These are phyloP conservation scores for Bovichtus variegatus DNA, from an alignment of 2,797 vertebrate species.

Conservation along the genomic window DNA sequence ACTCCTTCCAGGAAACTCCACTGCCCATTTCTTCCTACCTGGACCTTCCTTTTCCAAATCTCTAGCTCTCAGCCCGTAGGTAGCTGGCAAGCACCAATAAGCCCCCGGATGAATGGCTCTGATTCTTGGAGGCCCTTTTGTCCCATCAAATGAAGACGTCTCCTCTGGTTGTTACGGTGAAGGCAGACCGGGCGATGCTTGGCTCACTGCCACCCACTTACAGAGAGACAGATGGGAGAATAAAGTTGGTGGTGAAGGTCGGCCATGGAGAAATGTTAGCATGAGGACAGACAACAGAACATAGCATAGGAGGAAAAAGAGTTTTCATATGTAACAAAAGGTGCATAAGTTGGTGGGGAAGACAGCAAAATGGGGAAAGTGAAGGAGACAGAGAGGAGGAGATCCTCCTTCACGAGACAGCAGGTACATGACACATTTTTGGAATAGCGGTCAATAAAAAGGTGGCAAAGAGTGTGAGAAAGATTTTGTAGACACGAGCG, in stretches of 20 bases:
- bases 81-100: conserved; percentile 28
- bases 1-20: conserved; percentile 13
- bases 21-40: conserved; percentile 19
- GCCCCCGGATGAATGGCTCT: conserved; percentile 24
- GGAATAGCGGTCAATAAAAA: conserved; percentile 70
- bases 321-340: conserved; percentile 24
- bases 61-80: conserved; percentile 10
- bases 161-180: conserved; percentile 62
- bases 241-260: conserved; percentile 30
- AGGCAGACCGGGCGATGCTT: conserved; percentile 31
- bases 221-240: conserved; percentile 59
- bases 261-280: conserved; percentile 10
- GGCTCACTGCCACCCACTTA: conserved; percentile 53
- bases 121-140: conserved; percentile 55
- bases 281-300: neutral
- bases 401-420: conserved; percentile 53
- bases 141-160: conserved; percentile 72
- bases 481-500: conserved; percentile 40
- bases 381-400: conserved; percentile 26
- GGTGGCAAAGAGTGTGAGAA: conserved; percentile 72
- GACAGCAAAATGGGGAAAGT: conserved; percentile 13
- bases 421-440: conserved; percentile 75
- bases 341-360: conserved; percentile 22
- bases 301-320: neutral
- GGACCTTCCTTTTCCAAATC: conserved; percentile 11